Percentiles rank a stretch among this genome's conserved stretches.
Conservation (phyloP, 1,140 invertebrate genomes). For the Parasteatoda tepidariorum region DNA sequence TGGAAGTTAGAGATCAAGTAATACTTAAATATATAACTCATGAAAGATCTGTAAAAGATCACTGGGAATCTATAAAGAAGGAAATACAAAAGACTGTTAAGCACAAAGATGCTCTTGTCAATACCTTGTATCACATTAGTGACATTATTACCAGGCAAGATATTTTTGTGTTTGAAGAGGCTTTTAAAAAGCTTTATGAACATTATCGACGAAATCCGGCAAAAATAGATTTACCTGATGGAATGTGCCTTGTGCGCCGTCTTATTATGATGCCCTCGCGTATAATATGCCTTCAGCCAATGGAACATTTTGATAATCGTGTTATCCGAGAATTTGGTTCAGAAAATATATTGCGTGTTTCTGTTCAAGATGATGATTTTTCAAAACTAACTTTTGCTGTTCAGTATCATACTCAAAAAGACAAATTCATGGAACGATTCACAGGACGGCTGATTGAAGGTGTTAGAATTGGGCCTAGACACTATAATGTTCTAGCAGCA, state of each 20-base stretch:
- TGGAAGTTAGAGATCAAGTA: slow-evolving; percentile 37
- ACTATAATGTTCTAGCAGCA: slow-evolving; percentile 64
- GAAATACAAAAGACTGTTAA: not conserved
- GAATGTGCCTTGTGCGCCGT: slow-evolving; percentile 54
- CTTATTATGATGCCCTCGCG: slow-evolving; percentile 51
- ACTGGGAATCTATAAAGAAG: slow-evolving; percentile 20
- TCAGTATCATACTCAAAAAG: slow-evolving; percentile 32
- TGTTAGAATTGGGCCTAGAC: slow-evolving; percentile 59
- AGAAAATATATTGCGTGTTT: slow-evolving; percentile 48
- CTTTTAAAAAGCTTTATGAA: not conserved
- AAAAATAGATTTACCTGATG: slow-evolving; percentile 31
- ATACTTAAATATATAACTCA: slow-evolving; percentile 11
- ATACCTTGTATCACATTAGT: slow-evolving; percentile 37
- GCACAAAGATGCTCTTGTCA: slow-evolving; percentile 12
- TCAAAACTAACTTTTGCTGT: slow-evolving; percentile 57
- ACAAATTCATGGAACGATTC: slow-evolving; percentile 52
- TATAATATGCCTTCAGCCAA: slow-evolving; percentile 32
- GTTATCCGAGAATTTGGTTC: slow-evolving; percentile 51
- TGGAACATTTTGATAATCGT: slow-evolving; percentile 61
- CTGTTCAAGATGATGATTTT: slow-evolving; percentile 60
- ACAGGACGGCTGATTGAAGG: slow-evolving; percentile 51
- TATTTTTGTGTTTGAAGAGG: slow-evolving; percentile 43
- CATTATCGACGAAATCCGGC: not conserved
- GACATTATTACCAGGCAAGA: slow-evolving; percentile 32
- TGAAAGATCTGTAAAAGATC: not conserved